A percentile compares a stretch with the other conserved stretches of the same genome.
phyloP scores from a whole-genome alignment of 2,797 vertebrate genomes.

The Discoglossus pictus region DNA sequence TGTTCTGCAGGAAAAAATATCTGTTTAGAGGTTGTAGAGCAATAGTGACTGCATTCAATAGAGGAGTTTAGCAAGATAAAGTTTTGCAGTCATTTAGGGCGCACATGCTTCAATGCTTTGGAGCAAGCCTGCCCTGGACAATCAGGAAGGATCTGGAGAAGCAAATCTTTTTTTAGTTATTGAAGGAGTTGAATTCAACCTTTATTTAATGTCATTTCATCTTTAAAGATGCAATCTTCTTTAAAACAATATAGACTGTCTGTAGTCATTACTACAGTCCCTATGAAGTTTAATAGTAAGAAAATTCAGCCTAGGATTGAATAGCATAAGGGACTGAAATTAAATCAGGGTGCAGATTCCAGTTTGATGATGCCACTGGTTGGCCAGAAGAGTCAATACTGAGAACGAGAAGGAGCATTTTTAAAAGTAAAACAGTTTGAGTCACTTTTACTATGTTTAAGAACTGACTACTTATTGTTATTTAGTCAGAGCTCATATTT shows the following conservation, averaged over 20 bases:
- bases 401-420: too few species aligned
- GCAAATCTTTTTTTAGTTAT: conserved; percentile 22
- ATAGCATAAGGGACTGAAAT: too few species aligned
- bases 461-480: too few species aligned
- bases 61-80: conserved; percentile 64
- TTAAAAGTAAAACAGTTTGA: too few species aligned
- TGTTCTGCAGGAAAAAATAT: conserved; percentile 14
- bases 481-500: not conserved
- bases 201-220: conserved; percentile 19
- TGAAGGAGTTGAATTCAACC: conserved; percentile 16
- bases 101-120: not conserved
- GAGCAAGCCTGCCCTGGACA: conserved; percentile 40
- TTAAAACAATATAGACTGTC: not conserved
- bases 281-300: too few species aligned
- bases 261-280: too few species aligned
- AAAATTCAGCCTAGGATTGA: too few species aligned
- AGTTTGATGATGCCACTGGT: too few species aligned
- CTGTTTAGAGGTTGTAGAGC: conserved; percentile 73
- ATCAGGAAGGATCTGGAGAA: conserved; percentile 36
- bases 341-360: too few species aligned
- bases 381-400: too few species aligned
- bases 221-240: conserved; percentile 33
- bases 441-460: too few species aligned
- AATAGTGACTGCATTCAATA: conserved; percentile 72
- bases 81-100: conserved; percentile 50